A percentile compares a stretch with the other conserved stretches of the same genome.
Evolutionary conservation across 2,113 vertebrate species (phyloP).

Genomic region (Lophura nycthemera): DNA sequence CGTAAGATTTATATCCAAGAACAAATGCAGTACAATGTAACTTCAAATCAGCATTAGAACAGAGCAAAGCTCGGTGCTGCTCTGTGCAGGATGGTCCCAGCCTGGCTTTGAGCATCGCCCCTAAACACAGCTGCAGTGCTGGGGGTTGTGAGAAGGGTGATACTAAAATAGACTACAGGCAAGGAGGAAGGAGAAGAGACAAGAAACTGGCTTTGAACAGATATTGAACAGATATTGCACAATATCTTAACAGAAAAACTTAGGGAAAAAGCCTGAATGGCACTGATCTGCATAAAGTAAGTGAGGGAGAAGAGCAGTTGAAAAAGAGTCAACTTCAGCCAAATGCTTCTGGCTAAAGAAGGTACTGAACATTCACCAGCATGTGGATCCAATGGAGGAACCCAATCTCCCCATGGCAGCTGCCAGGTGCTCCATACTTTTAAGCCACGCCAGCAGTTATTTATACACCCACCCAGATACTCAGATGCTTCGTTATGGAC

Average conservation of each 20-base stretch:
- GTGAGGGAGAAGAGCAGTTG: neutral
- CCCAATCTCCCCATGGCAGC: neutral
- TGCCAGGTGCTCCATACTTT: neutral
- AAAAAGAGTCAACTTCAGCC: neutral
- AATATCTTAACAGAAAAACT: rapidly evolving
- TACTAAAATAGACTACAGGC: neutral
- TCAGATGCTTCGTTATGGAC: neutral
- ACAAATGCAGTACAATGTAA: neutral
- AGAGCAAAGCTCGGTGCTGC: neutral
- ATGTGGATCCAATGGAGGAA: rapidly evolving
- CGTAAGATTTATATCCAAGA: constrained; percentile 1
- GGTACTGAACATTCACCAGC: neutral
- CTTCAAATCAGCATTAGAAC: constrained; percentile 2
- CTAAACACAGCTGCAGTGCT: too few relatives aligned
- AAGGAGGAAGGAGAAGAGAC: neutral
- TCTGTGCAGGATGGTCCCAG: neutral
- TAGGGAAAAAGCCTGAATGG: neutral
- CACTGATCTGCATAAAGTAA: rapidly evolving
- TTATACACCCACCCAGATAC: neutral
- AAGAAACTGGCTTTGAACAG: neutral
- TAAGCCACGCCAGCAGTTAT: neutral
- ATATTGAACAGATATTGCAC: neutral
- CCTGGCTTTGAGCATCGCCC: neutral
- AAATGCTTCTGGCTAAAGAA: neutral
- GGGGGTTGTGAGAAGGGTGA: neutral